Conservation (phyloP, 2,113 vertebrate genomes). For the Poeciliopsis occidentalis region DNA sequence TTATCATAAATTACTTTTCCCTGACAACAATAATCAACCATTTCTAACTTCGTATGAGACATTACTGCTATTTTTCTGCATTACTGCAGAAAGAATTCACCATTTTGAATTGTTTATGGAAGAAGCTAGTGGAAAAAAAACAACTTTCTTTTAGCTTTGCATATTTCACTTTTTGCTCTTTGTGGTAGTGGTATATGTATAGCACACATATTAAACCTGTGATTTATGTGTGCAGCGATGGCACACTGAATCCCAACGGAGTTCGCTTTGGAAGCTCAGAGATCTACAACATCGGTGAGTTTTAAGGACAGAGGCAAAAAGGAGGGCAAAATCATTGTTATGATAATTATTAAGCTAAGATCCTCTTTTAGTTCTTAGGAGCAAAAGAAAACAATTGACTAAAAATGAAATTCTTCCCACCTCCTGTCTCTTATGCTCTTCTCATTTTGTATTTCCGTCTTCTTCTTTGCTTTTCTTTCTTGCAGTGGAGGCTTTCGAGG, state of each 20-base stretch:
- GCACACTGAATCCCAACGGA: conserved; percentile 95
- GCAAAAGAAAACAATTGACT: neutral
- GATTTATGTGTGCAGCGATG: conserved; percentile 89
- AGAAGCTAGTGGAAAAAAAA: neutral
- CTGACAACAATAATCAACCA: neutral
- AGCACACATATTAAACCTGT: conserved; percentile 8
- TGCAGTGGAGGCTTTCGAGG: conserved; percentile 95
- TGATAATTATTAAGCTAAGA: neutral
- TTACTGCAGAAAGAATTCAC: neutral
- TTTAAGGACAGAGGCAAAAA: conserved; percentile 1
- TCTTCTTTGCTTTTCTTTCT: conserved; percentile 11
- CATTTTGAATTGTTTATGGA: neutral
- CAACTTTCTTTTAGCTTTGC: neutral
- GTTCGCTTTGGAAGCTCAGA: conserved; percentile 97
- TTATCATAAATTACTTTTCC: too few relatives aligned
- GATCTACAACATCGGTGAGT: conserved; percentile 96
- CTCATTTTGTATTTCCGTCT: conserved; percentile 5
- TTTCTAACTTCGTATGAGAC: neutral
- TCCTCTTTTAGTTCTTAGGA: neutral
- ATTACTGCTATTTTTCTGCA: neutral
- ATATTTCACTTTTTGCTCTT: neutral
- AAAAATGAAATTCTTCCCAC: neutral
- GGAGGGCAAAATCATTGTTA: neutral
- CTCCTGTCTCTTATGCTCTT: conserved; percentile 11
- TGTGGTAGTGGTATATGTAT: neutral